Base-by-base conservation (phyloP, 2,888 invertebrate species). In the Metacarcinus magister region DNA sequence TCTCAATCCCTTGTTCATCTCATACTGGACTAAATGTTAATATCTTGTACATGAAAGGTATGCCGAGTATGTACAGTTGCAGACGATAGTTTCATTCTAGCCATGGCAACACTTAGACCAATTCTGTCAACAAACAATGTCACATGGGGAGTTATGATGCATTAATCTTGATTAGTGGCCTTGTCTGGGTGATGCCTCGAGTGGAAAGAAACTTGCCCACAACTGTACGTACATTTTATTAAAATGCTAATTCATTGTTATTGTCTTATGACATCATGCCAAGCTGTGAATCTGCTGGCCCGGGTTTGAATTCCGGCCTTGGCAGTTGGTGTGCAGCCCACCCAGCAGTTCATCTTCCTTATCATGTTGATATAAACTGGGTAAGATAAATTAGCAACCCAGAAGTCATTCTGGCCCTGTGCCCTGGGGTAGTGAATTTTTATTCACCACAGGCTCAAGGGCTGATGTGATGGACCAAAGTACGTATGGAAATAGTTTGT, bases 141-240 rank as follows among this genome's bases (percentile, higher is more conserved):
- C 19, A 67, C 67, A 67, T 67, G 67, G 67, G 67, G 67, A 67
- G 67, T 67, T 67, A 23, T 67, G 67, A 19, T 67, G 67, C 67
- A 67, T 67, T 67, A 67, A 67, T 67, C 19, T 67, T 67, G 3
- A 67, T 67, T 67, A 67, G 67, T 67, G 67, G 67, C n/a, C n/a
- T n/a, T n/a, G 67, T 67, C 67, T 67, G 67, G 67, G 67, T 67
- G 67, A 67, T 67, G 67, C 67, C 67, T 67, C 67, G 67, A 67
- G 67, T 67, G 67, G 67, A 67, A 23, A 67, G 67, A 67, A 67
- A 67, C 67, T 67, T 67, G 19, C 67, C 67, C 19, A 67, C 67
- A 67, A 67, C 67, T 67, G 67, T 67, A 67, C 67, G 16, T 67
- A 67, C 19, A 16, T 67, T 67, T 67, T 13, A 5, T 67, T 67